Evolutionary conservation across 2,888 invertebrate species (phyloP).

Genomic region (Scaptomyza reducta): DNA sequence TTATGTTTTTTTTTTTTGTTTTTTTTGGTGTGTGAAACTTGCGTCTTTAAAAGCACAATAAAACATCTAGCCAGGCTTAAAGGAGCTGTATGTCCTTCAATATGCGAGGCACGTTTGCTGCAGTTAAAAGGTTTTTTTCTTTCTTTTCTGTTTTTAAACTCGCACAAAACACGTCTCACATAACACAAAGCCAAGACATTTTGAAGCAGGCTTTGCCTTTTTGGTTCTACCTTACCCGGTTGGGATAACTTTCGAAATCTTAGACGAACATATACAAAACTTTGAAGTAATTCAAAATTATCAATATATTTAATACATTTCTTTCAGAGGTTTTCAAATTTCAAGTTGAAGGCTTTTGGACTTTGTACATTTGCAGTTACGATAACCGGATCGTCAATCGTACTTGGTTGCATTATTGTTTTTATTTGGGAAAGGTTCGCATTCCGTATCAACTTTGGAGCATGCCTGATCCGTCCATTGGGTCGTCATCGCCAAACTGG

Average conservation of each 20-base stretch:
- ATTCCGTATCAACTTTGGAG: neutral
- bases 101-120: slow-evolving; percentile 58
- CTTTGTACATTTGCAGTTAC: neutral
- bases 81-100: slow-evolving; percentile 12
- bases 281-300: neutral
- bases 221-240: neutral
- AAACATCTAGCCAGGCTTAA: neutral
- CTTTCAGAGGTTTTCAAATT: neutral
- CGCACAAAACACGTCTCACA: slow-evolving; percentile 43
- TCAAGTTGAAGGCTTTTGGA: neutral
- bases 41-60: slow-evolving; percentile 37
- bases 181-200: slow-evolving; percentile 28
- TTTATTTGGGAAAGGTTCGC: neutral
- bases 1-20: neutral
- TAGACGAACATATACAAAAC: neutral
- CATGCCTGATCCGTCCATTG: slow-evolving; percentile 46
- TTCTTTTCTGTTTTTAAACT: slow-evolving; percentile 24
- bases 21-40: slow-evolving; percentile 15
- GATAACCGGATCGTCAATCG: too few relatives aligned
- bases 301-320: neutral
- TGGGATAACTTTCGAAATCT: neutral
- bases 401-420: neutral
- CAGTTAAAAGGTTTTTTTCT: slow-evolving; percentile 19
- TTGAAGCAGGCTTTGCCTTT: neutral
- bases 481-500: slow-evolving; percentile 53